These are phyloP conservation scores for Calephelis virginiensis DNA, from an alignment of 1,140 invertebrate genomes.

Conservation along the genomic window DNA sequence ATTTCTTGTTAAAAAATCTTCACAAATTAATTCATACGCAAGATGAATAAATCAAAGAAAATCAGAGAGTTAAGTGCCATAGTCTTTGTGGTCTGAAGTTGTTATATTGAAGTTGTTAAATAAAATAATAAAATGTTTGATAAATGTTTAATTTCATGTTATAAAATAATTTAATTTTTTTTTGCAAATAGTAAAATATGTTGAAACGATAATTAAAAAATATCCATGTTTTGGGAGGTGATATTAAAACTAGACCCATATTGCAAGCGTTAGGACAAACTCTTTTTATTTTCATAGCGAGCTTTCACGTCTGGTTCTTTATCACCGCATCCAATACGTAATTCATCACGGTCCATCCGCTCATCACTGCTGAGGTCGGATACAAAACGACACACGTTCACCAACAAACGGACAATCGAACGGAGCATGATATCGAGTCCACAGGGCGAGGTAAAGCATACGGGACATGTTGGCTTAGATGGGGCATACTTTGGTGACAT, in stretches of 20 bases:
- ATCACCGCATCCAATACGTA: slow-evolving; percentile 51
- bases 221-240: no score
- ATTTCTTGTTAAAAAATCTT: no score
- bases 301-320: slow-evolving; percentile 41
- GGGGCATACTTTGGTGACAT: slow-evolving; percentile 98
- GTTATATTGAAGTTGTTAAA: no score
- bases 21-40: no score
- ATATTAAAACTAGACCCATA: slow-evolving; percentile 1
- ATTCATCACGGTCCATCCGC: slow-evolving; percentile 44
- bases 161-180: no score
- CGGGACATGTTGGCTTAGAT: slow-evolving; percentile 97
- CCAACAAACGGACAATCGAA: slow-evolving; percentile 83
- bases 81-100: no score
- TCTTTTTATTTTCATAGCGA: slow-evolving; percentile 24
- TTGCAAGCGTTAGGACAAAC: slow-evolving; percentile 21
- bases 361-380: slow-evolving; percentile 58
- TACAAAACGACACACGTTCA: slow-evolving; percentile 61
- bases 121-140: no score
- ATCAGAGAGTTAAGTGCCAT: no score
- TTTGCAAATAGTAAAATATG: no score
- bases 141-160: no score
- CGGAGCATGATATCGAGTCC: slow-evolving; percentile 98
- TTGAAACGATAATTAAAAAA: no score
- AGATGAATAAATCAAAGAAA: no score
- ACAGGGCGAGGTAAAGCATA: slow-evolving; percentile 97